phyloP scores from a whole-genome alignment of 2,113 vertebrate genomes.

The Apodemus sylvaticus region DNA sequence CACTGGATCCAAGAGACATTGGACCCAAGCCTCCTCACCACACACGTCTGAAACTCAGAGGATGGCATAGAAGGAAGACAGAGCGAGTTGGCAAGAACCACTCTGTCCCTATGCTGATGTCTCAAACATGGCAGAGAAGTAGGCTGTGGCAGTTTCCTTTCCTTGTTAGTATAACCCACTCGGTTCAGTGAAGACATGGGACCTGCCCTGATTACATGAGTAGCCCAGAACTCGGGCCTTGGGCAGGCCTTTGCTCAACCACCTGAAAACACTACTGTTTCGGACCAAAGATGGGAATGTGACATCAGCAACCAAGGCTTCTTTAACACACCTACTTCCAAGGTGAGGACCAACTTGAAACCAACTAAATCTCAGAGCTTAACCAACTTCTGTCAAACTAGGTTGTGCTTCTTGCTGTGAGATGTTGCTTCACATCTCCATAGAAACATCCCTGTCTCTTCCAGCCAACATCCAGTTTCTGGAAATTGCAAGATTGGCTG shows the following conservation, averaged over 20 bases:
- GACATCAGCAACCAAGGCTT: not conserved
- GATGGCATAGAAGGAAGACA: not conserved
- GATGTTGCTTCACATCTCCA: slow-evolving; percentile 16
- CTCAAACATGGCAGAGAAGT: accelerated
- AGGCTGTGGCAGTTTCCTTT: not conserved
- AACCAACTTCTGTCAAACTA: not conserved
- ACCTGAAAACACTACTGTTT: accelerated
- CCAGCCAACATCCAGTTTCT: not conserved
- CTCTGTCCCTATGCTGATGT: not conserved
- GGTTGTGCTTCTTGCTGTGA: not conserved
- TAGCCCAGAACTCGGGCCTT: not conserved
- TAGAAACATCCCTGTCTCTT: slow-evolving; percentile 22
- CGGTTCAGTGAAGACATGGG: not conserved
- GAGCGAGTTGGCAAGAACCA: not conserved
- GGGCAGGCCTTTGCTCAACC: not conserved
- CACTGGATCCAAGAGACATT: not conserved
- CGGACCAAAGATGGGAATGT: too few species aligned
- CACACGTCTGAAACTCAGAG: not conserved
- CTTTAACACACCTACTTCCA: not conserved
- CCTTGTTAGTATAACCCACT: not conserved
- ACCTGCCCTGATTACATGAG: not conserved
- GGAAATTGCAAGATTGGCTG: not conserved
- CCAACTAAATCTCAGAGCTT: not conserved
- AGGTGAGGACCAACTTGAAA: not conserved
- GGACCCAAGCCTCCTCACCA: not conserved